These are phyloP conservation scores for Timema podura DNA, from an alignment of 2,888 invertebrate species.

Conservation along the genomic window DNA sequence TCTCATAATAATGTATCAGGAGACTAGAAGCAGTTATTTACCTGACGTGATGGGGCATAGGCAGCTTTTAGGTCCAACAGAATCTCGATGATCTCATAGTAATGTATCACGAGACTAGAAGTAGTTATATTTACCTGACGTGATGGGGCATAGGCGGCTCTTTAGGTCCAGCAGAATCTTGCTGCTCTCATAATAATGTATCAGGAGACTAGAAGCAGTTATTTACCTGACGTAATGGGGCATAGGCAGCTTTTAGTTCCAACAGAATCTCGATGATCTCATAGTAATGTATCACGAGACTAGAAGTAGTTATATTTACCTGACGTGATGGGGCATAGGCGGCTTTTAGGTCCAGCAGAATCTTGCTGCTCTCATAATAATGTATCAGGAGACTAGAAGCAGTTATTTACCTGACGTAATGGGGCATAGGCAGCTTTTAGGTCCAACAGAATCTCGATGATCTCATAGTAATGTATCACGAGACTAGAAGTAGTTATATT, in stretches of 20 bases:
- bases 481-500: slow-evolving; percentile 26
- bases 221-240: slow-evolving; percentile 81
- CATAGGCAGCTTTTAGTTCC: slow-evolving; percentile 94
- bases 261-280: no score
- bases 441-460: slow-evolving; percentile 90
- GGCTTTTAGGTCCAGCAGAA: slow-evolving; percentile 91
- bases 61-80: slow-evolving; percentile 94
- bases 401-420: slow-evolving; percentile 70
- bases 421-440: slow-evolving; percentile 95
- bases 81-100: slow-evolving; percentile 47
- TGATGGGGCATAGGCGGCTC: slow-evolving; percentile 92
- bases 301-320: slow-evolving; percentile 46
- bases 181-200: no score
- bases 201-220: no score
- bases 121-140: slow-evolving; percentile 58
- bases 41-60: slow-evolving; percentile 93
- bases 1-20: no score
- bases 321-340: slow-evolving; percentile 92
- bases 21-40: no score
- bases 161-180: slow-evolving; percentile 95
- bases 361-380: no score
- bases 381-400: no score
- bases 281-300: no score
- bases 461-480: no score
- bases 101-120: background rate